Evolutionary conservation across 2,797 vertebrate species (phyloP), one percentile per base, ranked within the genome.

Genomic region (Alca torda): DNA sequence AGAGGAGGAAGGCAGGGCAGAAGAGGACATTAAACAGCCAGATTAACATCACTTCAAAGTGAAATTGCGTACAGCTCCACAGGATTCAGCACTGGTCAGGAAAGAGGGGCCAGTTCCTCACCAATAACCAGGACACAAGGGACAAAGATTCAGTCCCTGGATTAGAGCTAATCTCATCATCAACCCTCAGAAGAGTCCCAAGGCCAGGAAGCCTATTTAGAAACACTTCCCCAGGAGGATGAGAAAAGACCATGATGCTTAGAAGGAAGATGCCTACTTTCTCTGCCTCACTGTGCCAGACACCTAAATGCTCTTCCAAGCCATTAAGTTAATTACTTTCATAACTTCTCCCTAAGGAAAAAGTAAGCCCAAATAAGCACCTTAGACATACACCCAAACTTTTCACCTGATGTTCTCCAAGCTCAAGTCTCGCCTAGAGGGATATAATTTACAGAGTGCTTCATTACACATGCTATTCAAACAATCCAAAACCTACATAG

Each of bases 291-390:
- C 73, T 48, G 33, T 82, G 87, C 79, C 91, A 96, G 65, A 65
- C 87, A 93, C 54, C 64, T 75, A 74, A 75, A 75, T 26, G 54
- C 51, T 91, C 59, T 91, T 92, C 76, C 4, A 2, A 75, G 26
- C 68, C 76, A 75, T 67, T 77, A 73, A 93, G 54, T 79, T 74
- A 93, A 90, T 90, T 89, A 95, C 67, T 57, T 96, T 65, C 67
- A 26, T 90, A 88, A 93, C 59, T 87, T 91, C 67, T 95, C 89
- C 87, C 84, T 33, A 67, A 86, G 79, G 82, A 76, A 81, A 70
- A 88, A 25, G 37, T 30, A 87, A 89, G 25, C 54, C 64, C 46
- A 84, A 89, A 91, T 53, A 90, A 84, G 67, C 60, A 91, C 48
- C 77, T 86, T 79, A 93, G 77, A 88, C 54, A 79, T 9, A 86